Percentiles rank a stretch among this genome's conserved stretches.
Evolutionary conservation across 2,113 vertebrate species (phyloP).

Genomic region (Martes martes): DNA sequence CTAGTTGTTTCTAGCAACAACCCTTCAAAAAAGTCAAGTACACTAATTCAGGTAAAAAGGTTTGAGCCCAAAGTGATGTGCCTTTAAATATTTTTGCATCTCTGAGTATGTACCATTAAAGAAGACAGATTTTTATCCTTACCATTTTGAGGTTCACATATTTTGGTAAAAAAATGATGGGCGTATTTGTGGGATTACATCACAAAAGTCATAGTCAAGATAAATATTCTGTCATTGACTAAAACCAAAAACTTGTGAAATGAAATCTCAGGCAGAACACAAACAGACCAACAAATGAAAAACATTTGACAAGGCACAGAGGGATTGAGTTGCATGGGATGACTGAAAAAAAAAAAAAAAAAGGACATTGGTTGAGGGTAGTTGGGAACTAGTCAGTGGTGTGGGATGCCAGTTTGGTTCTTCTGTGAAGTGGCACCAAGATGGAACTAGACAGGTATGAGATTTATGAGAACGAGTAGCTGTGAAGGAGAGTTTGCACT

Average conservation of each 20-base stretch:
- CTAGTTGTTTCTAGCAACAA: background rate
- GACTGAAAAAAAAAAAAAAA: background rate
- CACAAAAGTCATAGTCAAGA: background rate
- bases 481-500: background rate
- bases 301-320: background rate
- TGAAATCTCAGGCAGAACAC: background rate
- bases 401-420: background rate
- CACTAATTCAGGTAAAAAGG: background rate
- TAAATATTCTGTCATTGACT: background rate
- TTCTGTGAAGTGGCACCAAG: background rate
- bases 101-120: background rate
- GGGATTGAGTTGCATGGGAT: background rate
- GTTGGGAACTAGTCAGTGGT: accelerated
- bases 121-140: background rate
- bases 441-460: background rate
- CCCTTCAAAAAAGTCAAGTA: background rate
- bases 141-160: background rate
- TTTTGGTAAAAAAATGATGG: background rate
- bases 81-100: background rate
- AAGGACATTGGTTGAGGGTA: background rate
- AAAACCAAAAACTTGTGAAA: background rate
- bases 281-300: background rate
- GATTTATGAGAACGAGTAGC: background rate
- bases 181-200: background rate
- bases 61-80: background rate